Conservation (phyloP, 2,888 invertebrate species). For the Trichopoda pennipes region DNA sequence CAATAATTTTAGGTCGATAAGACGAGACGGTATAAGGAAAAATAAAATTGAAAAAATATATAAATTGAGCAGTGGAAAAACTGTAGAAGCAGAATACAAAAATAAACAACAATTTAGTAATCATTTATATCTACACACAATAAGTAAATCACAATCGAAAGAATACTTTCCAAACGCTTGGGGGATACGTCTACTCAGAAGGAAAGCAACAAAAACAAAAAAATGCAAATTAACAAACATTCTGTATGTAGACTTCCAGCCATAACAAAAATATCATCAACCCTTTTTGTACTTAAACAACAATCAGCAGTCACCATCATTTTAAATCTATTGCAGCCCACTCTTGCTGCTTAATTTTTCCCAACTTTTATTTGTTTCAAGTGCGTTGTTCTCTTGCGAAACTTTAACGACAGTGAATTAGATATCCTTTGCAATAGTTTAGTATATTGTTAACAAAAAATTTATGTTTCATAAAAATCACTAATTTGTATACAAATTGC, state of each 20-base stretch:
- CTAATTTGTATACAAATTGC: conserved; percentile 63
- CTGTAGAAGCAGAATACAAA: background rate
- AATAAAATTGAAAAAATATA: conserved; percentile 12
- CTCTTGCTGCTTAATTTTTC: background rate
- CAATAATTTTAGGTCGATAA: conserved; percentile 13
- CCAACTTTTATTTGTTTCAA: background rate
- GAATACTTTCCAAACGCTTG: background rate
- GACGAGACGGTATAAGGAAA: conserved; percentile 13
- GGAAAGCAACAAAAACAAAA: background rate
- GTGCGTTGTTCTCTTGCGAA: conserved; percentile 25
- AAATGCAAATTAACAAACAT: background rate
- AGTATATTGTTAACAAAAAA: conserved; percentile 14
- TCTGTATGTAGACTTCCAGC: background rate
- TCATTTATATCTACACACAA: background rate
- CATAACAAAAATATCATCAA: conserved; percentile 11
- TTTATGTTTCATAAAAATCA: conserved; percentile 61
- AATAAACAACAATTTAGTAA: conserved; percentile 31
- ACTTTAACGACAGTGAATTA: background rate
- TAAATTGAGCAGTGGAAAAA: background rate
- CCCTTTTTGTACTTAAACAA: conserved; percentile 33
- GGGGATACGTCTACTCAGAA: background rate
- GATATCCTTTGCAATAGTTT: background rate
- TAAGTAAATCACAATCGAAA: conserved; percentile 4
- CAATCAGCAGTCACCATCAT: conserved; percentile 37
- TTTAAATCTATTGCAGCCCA: conserved; percentile 14